These are phyloP conservation scores for Pollimyrus isidori DNA, from an alignment of 2,113 vertebrate genomes.

Conservation along the genomic window DNA sequence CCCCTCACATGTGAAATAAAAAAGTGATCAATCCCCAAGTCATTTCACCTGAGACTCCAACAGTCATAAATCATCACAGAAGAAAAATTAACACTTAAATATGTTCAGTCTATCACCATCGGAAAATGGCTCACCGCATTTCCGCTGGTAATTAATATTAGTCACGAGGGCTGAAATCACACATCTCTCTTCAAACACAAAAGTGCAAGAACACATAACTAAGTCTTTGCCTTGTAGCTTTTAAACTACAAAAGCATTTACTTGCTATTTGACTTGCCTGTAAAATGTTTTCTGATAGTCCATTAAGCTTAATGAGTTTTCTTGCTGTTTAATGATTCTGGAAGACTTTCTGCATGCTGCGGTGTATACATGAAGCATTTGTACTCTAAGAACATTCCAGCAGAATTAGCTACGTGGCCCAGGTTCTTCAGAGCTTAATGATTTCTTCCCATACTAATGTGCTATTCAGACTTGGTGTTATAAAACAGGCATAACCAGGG, in stretches of 20 bases:
- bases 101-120: not conserved
- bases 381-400: not conserved
- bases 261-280: not conserved
- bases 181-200: not conserved
- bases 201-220: not conserved
- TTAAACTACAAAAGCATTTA: not conserved
- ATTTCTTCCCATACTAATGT: not conserved
- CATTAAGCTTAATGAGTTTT: constrained; percentile 6
- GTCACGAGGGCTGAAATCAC: not conserved
- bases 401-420: not conserved
- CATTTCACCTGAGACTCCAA: not conserved
- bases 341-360: not conserved
- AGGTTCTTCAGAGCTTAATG: not conserved
- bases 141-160: not conserved
- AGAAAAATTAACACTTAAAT: not conserved
- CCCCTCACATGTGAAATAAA: not conserved
- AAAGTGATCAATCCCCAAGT: not conserved
- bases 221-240: not conserved
- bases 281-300: not conserved
- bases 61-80: not conserved
- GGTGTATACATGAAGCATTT: not conserved
- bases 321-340: constrained; percentile 1
- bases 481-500: not conserved
- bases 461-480: not conserved
- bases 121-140: not conserved